phyloP scores from a whole-genome alignment of 2,888 invertebrate genomes.

The Rhyacophila evoluta region DNA sequence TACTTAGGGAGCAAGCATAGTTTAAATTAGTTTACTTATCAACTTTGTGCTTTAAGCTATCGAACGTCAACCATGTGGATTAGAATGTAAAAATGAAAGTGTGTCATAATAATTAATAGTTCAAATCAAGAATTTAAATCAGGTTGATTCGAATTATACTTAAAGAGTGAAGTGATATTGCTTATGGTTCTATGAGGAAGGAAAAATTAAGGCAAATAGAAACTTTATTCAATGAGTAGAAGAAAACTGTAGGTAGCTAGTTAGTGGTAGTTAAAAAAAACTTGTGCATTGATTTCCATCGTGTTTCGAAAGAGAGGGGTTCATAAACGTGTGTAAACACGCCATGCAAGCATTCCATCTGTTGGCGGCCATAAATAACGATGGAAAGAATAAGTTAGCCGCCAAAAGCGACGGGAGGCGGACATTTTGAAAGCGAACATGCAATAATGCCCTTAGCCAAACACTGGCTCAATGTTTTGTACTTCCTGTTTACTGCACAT shows the following conservation, averaged over 20 bases:
- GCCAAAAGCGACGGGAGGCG: slow-evolving; percentile 32
- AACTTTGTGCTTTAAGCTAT: no score
- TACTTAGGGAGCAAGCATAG: no score
- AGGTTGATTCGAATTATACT: no score
- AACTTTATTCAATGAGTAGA: no score
- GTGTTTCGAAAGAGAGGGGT: neutral
- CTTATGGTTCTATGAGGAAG: no score
- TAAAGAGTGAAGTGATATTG: no score
- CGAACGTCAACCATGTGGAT: no score
- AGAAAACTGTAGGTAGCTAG: neutral
- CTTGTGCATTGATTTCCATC: slow-evolving; percentile 1
- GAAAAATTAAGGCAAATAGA: no score
- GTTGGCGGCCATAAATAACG: slow-evolving; percentile 45
- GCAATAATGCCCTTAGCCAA: slow-evolving; percentile 40
- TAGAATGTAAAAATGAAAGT: no score
- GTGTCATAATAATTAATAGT: no score
- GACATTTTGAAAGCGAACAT: slow-evolving; percentile 41
- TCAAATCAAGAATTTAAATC: no score
- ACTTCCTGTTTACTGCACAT: slow-evolving; percentile 16
- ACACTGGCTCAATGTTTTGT: slow-evolving; percentile 27
- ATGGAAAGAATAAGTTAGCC: slow-evolving; percentile 41
- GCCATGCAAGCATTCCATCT: slow-evolving; percentile 50
- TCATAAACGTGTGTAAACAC: slow-evolving; percentile 50
- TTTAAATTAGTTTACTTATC: no score
- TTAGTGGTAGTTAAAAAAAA: neutral